Conservation (phyloP, 1,140 invertebrate genomes). For the Coelopa frigida region DNA sequence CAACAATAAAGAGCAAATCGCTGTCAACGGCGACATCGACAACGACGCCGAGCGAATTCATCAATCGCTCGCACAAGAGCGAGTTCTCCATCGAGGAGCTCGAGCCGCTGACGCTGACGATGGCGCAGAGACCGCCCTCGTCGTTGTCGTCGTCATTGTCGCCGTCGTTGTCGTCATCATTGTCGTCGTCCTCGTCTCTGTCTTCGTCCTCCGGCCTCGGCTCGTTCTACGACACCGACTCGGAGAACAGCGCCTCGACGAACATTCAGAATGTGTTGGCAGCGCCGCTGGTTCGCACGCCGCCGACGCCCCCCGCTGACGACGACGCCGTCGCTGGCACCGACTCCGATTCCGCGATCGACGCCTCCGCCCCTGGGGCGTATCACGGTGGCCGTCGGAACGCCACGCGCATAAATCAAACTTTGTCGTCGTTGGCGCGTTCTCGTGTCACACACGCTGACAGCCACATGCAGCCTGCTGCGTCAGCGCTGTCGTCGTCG, state of each 20-base stretch:
- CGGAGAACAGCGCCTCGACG: slow-evolving; percentile 33
- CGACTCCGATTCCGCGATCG: slow-evolving; percentile 16
- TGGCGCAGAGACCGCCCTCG: slow-evolving; percentile 17
- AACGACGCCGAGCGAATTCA: slow-evolving; percentile 29
- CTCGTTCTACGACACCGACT: slow-evolving; percentile 21
- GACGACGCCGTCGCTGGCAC: slow-evolving; percentile 26
- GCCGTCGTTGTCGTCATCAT: slow-evolving; percentile 9
- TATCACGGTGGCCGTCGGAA: slow-evolving; percentile 19
- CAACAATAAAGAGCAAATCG: no score
- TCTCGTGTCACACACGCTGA: no score
- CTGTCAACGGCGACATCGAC: slow-evolving; percentile 6
- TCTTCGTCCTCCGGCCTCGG: slow-evolving; percentile 2
- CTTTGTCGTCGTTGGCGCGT: no score
- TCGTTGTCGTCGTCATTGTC: slow-evolving; percentile 8
- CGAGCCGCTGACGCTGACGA: slow-evolving; percentile 19
- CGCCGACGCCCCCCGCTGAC: slow-evolving; percentile 18
- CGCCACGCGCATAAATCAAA: slow-evolving; percentile 21
- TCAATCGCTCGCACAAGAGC: slow-evolving; percentile 40
- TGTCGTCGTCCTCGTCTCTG: slow-evolving; percentile 4
- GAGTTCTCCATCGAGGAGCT: slow-evolving; percentile 40
- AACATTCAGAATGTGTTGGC: slow-evolving; percentile 38
- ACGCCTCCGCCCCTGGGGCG: slow-evolving; percentile 15
- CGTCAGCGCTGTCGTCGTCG: no score
- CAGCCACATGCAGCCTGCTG: no score
- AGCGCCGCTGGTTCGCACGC: slow-evolving; percentile 17